A percentile compares a stretch with the other conserved stretches of the same genome.
Evolutionary conservation across 2,888 invertebrate genomes (phyloP).

Genomic region (Siphlonurus alternatus): DNA sequence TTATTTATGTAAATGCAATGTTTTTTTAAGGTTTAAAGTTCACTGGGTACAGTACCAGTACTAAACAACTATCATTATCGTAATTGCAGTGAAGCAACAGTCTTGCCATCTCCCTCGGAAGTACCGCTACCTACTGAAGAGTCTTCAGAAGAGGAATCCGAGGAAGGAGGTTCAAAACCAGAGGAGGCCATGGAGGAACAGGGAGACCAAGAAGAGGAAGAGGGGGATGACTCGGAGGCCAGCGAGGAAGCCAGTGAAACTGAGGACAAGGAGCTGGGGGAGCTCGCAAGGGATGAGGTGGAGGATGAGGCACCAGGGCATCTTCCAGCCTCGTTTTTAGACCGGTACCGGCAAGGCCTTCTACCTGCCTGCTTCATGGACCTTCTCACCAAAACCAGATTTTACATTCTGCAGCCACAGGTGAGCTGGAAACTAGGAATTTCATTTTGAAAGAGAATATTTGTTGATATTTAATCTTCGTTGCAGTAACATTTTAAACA

Average conservation of each 20-base stretch:
- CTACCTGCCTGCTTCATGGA: not conserved
- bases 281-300: not conserved
- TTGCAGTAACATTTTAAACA: no score
- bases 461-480: no score
- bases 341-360: not conserved
- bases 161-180: not conserved
- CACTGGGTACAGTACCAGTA: no score
- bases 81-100: no score
- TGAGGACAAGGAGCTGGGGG: not conserved
- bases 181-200: not conserved
- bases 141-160: not conserved
- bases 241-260: not conserved
- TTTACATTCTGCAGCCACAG: not conserved
- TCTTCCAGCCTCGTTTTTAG: not conserved
- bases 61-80: no score
- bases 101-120: no score
- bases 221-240: slow-evolving; percentile 1
- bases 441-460: no score
- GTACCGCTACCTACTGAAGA: no score
- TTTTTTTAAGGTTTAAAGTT: no score
- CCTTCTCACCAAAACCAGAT: not conserved
- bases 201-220: slow-evolving; percentile 1
- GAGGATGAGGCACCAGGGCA: not conserved
- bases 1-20: no score
- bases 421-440: no score